Percentiles rank a stretch among this genome's conserved stretches.
These are phyloP conservation scores for Hirtodrosophila trivittata DNA, from an alignment of 2,888 invertebrate genomes.

Conservation along the genomic window DNA sequence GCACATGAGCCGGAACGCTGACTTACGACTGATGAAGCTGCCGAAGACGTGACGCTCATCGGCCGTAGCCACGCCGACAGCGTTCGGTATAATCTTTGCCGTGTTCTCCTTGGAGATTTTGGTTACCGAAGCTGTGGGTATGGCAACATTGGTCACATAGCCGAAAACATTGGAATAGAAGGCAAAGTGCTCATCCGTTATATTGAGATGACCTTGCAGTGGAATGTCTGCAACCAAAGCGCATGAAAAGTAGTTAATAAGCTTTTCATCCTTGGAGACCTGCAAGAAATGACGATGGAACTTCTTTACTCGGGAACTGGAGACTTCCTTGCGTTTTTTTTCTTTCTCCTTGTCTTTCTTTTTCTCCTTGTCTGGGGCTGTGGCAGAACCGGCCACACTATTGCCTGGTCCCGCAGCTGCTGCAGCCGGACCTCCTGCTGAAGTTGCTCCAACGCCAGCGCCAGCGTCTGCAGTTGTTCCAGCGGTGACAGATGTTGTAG, in stretches of 20 bases:
- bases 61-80: conserved; percentile 92
- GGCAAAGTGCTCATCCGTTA: conserved; percentile 97
- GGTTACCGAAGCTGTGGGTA: conserved; percentile 93
- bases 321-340: conserved; percentile 83
- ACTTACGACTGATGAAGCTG: conserved; percentile 94
- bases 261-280: conserved; percentile 92
- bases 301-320: conserved; percentile 90
- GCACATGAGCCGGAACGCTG: conserved; percentile 93
- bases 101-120: conserved; percentile 97
- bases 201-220: conserved; percentile 96
- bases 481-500: conserved; percentile 50
- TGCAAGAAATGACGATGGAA: conserved; percentile 94
- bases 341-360: conserved; percentile 71
- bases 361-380: conserved; percentile 11
- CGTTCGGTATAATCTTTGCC: conserved; percentile 96
- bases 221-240: conserved; percentile 96
- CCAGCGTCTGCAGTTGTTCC: conserved; percentile 17
- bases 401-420: conserved; percentile 19
- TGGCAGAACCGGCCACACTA: conserved; percentile 50
- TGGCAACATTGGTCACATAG: conserved; percentile 94
- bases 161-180: conserved; percentile 98
- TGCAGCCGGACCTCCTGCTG: background rate
- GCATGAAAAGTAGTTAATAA: conserved; percentile 96
- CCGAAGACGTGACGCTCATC: conserved; percentile 95
- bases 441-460: background rate